Evolutionary conservation across 2,888 invertebrate species (phyloP), one percentile per base, ranked within the genome.

Genomic region (Omphaloscelis lunosa): DNA sequence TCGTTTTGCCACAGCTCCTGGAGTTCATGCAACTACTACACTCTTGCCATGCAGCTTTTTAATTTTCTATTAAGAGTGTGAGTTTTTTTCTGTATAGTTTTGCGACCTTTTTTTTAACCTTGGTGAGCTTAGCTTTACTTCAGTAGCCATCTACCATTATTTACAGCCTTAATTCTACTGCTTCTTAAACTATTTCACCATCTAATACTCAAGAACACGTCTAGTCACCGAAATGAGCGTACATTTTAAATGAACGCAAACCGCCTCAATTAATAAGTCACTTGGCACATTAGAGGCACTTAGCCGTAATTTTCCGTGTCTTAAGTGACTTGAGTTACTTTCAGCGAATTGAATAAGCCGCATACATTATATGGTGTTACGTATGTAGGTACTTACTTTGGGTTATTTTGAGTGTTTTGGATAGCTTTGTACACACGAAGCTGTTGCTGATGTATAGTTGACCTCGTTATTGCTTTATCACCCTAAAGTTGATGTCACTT

Each of bases 251-350:
- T 89, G 79, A 84, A 87, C 78, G 77, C 70, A 82, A 89, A 86
- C 88, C 90, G 68, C 86, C 77, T 61, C 74, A 73, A 75, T 86
- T 86, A 90, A 86, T 89, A 85, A 85, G 88, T 86, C 89, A 88
- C 89, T 90, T 76, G 80, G 79, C 82, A 84, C 86, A 90, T 91
- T 91, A 90, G 80, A 86, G 85, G 81, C 89, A 90, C 90, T 91
- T 89, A 84, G 82, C 82, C 66, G 83, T 88, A 85, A 90, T 89
- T 88, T 89, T 78, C 85, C 77, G 76, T 75, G 83, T 86, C 83
- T 75, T 80, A 79, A 79, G 82, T 84, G 82, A 67, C 82, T 85
- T 80, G 66, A 84, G 83, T 75, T 82, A 78, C 84, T 83, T 81
- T 77, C 81, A 82, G 68, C 65, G 77, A 87, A 89, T 87, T 84